A percentile compares a stretch with the other conserved stretches of the same genome.
These are phyloP conservation scores for Escarpia spicata DNA, from an alignment of 2,888 invertebrate genomes.

Conservation along the genomic window DNA sequence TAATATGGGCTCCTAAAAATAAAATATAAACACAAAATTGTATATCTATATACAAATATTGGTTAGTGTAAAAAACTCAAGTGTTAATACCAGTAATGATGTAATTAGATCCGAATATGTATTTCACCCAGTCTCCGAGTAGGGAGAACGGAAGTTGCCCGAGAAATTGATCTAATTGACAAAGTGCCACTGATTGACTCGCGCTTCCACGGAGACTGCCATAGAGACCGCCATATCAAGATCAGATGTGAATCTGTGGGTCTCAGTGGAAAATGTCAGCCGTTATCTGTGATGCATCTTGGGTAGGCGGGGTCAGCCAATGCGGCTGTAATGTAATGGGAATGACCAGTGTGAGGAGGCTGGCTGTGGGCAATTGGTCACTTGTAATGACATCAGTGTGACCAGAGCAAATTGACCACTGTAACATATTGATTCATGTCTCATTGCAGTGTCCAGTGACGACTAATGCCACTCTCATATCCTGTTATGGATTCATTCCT, in stretches of 20 bases:
- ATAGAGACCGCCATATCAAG: neutral
- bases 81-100: no score
- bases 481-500: neutral
- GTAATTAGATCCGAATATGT: no score
- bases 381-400: constrained; percentile 13
- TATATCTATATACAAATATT: no score
- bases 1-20: no score
- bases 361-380: neutral
- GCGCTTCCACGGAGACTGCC: neutral
- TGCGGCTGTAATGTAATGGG: neutral
- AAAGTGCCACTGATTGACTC: neutral
- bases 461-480: neutral
- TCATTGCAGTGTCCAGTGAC: neutral
- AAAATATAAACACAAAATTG: no score
- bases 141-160: neutral
- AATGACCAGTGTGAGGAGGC: neutral
- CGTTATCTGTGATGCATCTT: neutral
- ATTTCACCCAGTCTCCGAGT: neutral
- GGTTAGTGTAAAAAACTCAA: no score
- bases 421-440: neutral
- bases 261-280: neutral
- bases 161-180: neutral
- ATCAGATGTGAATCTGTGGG: neutral
- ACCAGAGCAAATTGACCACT: neutral
- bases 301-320: neutral